Evolutionary conservation across 2,888 invertebrate species (phyloP).

Genomic region (Cerceris rybyensis): DNA sequence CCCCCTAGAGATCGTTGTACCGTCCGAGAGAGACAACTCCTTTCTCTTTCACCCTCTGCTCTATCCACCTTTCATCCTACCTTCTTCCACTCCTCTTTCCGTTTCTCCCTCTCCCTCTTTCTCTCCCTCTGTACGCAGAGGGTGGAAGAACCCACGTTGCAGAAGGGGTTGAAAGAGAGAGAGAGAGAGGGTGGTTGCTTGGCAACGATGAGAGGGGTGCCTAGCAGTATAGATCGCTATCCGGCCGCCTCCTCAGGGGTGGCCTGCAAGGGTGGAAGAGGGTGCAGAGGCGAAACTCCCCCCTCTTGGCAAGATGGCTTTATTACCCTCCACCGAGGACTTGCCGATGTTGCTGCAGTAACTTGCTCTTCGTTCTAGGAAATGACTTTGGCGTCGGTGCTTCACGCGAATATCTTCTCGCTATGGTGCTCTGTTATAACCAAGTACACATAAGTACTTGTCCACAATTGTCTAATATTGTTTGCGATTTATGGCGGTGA

Average conservation of each 20-base stretch:
- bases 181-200: conserved; percentile 48
- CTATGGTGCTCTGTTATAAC: not conserved
- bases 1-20: not conserved
- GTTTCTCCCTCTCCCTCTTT: conserved; percentile 31
- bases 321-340: conserved; percentile 78
- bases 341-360: conserved; percentile 73
- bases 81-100: conserved; percentile 41
- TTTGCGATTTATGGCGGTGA: too few relatives aligned
- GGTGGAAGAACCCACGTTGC: conserved; percentile 54
- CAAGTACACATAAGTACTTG: not conserved
- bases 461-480: not conserved
- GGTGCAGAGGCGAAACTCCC: conserved; percentile 37
- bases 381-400: conserved; percentile 71
- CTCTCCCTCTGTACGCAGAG: conserved; percentile 34
- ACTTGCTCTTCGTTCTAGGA: conserved; percentile 73
- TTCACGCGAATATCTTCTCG: conserved; percentile 22
- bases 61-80: conserved; percentile 25
- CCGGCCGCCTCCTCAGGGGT: conserved; percentile 69
- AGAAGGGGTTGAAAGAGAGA: conserved; percentile 61
- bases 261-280: conserved; percentile 67
- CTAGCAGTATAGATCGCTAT: conserved; percentile 74
- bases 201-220: conserved; percentile 70
- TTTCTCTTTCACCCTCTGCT: not conserved
- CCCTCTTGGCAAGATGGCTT: conserved; percentile 80
- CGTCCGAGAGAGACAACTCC: not conserved